phyloP scores from a whole-genome alignment of 2,113 vertebrate genomes.

The Channa argus region DNA sequence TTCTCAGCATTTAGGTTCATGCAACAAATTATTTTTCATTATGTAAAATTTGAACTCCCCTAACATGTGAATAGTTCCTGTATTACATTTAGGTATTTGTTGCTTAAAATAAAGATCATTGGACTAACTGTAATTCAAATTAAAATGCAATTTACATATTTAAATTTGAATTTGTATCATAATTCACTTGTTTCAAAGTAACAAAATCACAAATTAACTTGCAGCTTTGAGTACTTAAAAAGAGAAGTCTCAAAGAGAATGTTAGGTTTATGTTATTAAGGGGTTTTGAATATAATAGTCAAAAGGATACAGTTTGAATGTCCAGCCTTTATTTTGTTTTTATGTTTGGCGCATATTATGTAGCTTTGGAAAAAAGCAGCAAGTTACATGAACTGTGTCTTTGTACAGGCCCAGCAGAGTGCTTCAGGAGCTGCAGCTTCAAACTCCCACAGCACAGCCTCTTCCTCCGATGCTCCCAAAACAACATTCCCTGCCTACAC shows the following conservation, averaged over 20 bases:
- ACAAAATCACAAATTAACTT: background rate
- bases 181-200: background rate
- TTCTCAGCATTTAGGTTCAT: background rate
- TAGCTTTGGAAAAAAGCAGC: background rate
- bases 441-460: constrained; percentile 89
- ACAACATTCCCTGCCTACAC: constrained; percentile 98
- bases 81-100: background rate
- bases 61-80: background rate
- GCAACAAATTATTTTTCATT: background rate
- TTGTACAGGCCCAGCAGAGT: constrained; percentile 91
- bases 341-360: background rate
- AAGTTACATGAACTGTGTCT: constrained; percentile 36
- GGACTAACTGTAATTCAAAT: background rate
- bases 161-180: background rate
- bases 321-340: no score
- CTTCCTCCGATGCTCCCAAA: constrained; percentile 93
- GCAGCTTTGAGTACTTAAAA: background rate
- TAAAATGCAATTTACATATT: background rate
- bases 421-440: constrained; percentile 90
- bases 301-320: background rate
- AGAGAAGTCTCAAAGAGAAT: background rate
- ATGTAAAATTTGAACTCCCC: background rate
- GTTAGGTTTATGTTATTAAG: background rate
- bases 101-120: background rate
- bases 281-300: background rate